Evolutionary conservation across 2,797 vertebrate species (phyloP).

Genomic region (Thaleichthys pacificus): DNA sequence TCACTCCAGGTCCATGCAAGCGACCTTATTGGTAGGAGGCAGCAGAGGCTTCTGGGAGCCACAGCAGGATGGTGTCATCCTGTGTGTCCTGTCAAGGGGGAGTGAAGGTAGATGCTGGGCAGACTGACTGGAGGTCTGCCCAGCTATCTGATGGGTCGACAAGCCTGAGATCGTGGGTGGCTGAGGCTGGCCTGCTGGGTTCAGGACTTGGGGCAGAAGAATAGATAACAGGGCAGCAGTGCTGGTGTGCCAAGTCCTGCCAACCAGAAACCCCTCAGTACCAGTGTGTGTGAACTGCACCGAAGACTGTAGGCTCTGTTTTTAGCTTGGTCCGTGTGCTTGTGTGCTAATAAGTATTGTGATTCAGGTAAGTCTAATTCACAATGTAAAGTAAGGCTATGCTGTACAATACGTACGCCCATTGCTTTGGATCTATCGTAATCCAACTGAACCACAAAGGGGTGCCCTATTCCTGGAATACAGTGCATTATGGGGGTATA

Average conservation of each 20-base stretch:
- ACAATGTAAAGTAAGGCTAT: background rate
- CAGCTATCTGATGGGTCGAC: conserved; percentile 32
- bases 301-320: background rate
- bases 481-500: too few relatives aligned
- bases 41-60: conserved; percentile 13
- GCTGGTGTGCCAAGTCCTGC: conserved; percentile 8
- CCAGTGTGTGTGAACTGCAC: background rate
- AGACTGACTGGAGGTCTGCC: conserved; percentile 47
- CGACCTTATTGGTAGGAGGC: conserved; percentile 3
- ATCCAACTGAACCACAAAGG: background rate
- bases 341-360: background rate
- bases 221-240: conserved; percentile 9
- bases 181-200: conserved; percentile 7
- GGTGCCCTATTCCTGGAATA: background rate
- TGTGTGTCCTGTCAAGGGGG: conserved; percentile 23
- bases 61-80: conserved; percentile 34
- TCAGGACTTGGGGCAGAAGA: conserved; percentile 30
- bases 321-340: background rate
- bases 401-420: background rate
- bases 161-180: conserved; percentile 1
- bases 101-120: conserved; percentile 43
- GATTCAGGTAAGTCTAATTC: background rate
- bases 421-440: background rate
- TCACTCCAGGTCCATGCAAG: conserved; percentile 13
- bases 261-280: background rate